phyloP scores from a whole-genome alignment of 2,888 invertebrate genomes.

The Epinotia brunnichana region DNA sequence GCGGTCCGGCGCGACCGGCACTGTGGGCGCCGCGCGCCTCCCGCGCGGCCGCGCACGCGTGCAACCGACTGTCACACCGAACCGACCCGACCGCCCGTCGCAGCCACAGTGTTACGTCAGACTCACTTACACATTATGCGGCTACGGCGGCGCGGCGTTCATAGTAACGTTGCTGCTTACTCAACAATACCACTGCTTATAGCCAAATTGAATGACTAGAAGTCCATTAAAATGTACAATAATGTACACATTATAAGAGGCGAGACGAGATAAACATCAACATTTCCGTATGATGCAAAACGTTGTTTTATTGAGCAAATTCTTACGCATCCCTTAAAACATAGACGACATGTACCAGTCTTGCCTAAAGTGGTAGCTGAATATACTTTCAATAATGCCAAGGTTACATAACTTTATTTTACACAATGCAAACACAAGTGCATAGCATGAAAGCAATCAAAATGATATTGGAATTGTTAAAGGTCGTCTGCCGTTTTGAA shows the following conservation, averaged over 20 bases:
- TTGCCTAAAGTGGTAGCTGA: slow-evolving; percentile 12
- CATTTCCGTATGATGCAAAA: slow-evolving; percentile 12
- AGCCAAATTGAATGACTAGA: no score
- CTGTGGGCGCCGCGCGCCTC: slow-evolving; percentile 60
- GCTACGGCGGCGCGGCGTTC: not conserved
- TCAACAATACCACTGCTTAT: not conserved
- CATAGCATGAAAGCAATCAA: slow-evolving; percentile 17
- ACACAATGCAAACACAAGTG: slow-evolving; percentile 40
- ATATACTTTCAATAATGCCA: slow-evolving; percentile 31
- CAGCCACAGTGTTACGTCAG: slow-evolving; percentile 39
- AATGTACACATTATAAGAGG: slow-evolving; percentile 4
- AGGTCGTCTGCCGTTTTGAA: slow-evolving; percentile 30
- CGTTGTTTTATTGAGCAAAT: not conserved
- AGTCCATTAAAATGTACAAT: no score
- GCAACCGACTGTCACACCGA: slow-evolving; percentile 44
- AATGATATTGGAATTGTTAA: slow-evolving; percentile 9
- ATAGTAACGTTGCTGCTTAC: not conserved
- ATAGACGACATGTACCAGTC: slow-evolving; percentile 12
- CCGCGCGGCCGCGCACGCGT: slow-evolving; percentile 72
- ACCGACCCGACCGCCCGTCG: slow-evolving; percentile 23
- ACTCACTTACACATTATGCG: slow-evolving; percentile 17
- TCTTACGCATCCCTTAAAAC: not conserved
- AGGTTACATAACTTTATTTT: slow-evolving; percentile 24
- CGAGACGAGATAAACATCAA: not conserved
- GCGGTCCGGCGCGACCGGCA: slow-evolving; percentile 80